Evolutionary conservation across 2,113 vertebrate genomes (phyloP).

Genomic region (Oreochromis spilurus): DNA sequence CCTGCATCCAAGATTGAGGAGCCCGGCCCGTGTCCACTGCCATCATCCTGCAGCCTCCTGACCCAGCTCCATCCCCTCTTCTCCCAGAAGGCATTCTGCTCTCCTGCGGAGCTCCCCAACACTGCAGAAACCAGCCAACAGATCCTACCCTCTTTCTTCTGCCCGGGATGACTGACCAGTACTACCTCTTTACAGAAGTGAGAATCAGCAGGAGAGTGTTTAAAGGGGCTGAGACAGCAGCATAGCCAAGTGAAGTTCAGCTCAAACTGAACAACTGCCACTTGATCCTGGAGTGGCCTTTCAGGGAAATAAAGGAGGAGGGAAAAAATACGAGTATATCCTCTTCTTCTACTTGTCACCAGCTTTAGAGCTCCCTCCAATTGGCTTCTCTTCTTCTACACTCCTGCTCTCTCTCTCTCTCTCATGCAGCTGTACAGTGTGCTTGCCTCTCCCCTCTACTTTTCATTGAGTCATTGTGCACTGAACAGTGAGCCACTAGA

Average conservation of each 20-base stretch:
- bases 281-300: slow-evolving; percentile 41
- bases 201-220: background rate
- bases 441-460: slow-evolving; percentile 64
- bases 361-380: slow-evolving; percentile 23
- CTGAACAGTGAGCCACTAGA: slow-evolving; percentile 58
- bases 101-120: background rate
- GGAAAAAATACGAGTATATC: slow-evolving; percentile 13
- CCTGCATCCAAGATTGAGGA: slow-evolving; percentile 4
- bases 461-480: slow-evolving; percentile 72
- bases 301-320: slow-evolving; percentile 2
- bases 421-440: slow-evolving; percentile 52
- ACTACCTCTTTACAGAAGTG: background rate
- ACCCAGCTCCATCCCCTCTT: slow-evolving; percentile 15
- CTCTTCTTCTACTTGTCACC: slow-evolving; percentile 15
- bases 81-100: slow-evolving; percentile 38
- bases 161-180: background rate
- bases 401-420: slow-evolving; percentile 17
- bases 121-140: slow-evolving; percentile 9
- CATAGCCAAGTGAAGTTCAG: slow-evolving; percentile 33
- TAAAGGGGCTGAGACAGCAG: background rate
- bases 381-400: slow-evolving; percentile 25
- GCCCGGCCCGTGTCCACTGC: slow-evolving; percentile 3
- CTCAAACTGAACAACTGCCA: slow-evolving; percentile 10
- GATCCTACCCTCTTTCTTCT: background rate
- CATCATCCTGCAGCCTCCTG: slow-evolving; percentile 1